Conservation (phyloP, 2,797 vertebrate species). For the Columba guinea region DNA sequence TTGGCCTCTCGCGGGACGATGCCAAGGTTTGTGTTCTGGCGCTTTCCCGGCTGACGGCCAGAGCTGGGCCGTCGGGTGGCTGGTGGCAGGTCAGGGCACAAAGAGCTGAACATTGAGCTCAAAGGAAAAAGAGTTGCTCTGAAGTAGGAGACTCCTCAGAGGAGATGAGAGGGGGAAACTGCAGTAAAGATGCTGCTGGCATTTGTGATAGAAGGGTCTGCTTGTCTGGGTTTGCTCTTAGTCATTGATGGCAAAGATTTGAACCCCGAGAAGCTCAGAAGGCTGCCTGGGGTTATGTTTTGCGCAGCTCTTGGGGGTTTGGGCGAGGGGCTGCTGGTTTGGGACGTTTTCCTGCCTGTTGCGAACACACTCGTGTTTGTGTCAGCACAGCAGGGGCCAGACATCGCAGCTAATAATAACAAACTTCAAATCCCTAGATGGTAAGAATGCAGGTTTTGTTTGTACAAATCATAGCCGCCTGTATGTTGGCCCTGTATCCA, state of each 20-base stretch:
- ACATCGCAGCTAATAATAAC: not conserved
- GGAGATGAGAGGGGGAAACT: not conserved
- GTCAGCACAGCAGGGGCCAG: not conserved
- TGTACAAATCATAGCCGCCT: not conserved
- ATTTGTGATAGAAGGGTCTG: not conserved
- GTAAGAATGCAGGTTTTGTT: not conserved
- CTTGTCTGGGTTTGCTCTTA: not conserved
- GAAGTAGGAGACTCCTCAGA: not conserved
- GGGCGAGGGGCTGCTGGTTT: not conserved
- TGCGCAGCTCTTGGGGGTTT: not conserved
- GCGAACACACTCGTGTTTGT: not conserved
- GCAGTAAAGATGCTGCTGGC: not conserved
- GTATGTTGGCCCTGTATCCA: not conserved
- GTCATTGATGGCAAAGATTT: not conserved
- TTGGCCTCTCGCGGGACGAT: rapidly evolving
- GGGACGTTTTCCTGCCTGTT: not conserved
- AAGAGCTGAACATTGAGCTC: not conserved
- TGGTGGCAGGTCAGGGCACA: not conserved
- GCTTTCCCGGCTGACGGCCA: not conserved
- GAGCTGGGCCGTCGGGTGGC: not conserved
- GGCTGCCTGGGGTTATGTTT: not conserved
- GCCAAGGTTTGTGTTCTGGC: constrained; percentile 45
- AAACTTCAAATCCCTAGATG: not conserved
- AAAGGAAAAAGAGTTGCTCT: not conserved
- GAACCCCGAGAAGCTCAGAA: not conserved